Base-by-base conservation (phyloP, 2,797 vertebrate genomes). In the Myoxocephalus aenaeus region DNA sequence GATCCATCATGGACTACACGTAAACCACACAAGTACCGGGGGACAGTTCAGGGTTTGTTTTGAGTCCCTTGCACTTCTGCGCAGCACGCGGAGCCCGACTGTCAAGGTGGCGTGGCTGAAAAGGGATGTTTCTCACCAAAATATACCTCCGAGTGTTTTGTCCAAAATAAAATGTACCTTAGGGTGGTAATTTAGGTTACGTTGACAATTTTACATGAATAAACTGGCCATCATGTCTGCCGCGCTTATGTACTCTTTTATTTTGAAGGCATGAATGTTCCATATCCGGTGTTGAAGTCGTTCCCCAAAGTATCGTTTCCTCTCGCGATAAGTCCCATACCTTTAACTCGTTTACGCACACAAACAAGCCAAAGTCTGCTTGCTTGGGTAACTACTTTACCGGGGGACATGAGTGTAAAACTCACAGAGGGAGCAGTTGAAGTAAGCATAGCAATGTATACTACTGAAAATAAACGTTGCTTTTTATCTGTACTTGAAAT, bases 401-500 rank as follows among this genome's bases (percentile, higher is more conserved):
- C 17, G 1, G 5, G 8, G n/a, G 50, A 66, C 1, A 94, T 94
- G 92, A 63, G 27, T 64, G 46, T 69, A 1, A 29, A 17, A 38
- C 86, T 93, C 27, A 89, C 93, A 10, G 20, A 79, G 18, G 92
- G 92, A 77, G 92, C 92, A 11, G 9, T 93, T 63, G 76, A 87
- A 76, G 93, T 93, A 89, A 85, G 86, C 36, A 15, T 7, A 5
- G 3, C 32, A 14, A n/a, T 62, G 7, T 1, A 14, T 48, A 32
- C 10, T 10, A 61, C 2, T 17, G 2, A 75, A 18, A 1, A 3
- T 5, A 54, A 14, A 1, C 15, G 4, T 4, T 15, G 5, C 5
- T 59, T 70, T 18, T 32, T 7, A 25, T 20, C 22, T 44, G 42
- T 4, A 14, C 4, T 29, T 10, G 7, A 18, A 34, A 20, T 75